A percentile compares a stretch with the other conserved stretches of the same genome.
Evolutionary conservation across 2,113 vertebrate species (phyloP).

Genomic region (Chloropsis hardwickii): DNA sequence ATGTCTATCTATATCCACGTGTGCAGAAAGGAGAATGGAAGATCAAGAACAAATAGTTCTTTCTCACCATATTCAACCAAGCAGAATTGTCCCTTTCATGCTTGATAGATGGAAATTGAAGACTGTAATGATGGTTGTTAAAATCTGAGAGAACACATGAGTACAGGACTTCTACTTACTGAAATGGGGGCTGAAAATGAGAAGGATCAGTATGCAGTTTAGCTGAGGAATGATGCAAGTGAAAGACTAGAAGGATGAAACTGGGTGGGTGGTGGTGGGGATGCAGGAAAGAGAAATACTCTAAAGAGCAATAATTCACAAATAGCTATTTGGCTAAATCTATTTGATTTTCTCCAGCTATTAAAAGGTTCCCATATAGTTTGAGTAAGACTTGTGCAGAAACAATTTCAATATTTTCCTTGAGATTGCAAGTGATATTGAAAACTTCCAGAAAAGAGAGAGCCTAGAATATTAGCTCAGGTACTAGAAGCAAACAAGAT

Average conservation of each 20-base stretch:
- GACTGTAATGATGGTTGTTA: not conserved
- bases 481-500: not conserved
- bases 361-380: not conserved
- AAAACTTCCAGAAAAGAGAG: not conserved
- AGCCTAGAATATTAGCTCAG: not conserved
- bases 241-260: not conserved
- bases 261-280: not conserved
- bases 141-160: not conserved
- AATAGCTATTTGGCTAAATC: not conserved
- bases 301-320: not conserved
- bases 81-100: not conserved
- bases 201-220: not conserved
- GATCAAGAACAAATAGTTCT: not conserved
- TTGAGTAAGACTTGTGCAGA: not conserved
- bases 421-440: not conserved
- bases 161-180: not conserved
- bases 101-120: not conserved
- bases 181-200: not conserved
- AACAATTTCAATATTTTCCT: not conserved
- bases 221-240: not conserved
- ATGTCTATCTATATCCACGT: not conserved
- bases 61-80: not conserved
- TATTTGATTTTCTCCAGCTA: not conserved
- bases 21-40: not conserved
- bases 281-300: not conserved